Evolutionary conservation across 2,797 vertebrate species (phyloP).

Genomic region (Orestias chungarensis): DNA sequence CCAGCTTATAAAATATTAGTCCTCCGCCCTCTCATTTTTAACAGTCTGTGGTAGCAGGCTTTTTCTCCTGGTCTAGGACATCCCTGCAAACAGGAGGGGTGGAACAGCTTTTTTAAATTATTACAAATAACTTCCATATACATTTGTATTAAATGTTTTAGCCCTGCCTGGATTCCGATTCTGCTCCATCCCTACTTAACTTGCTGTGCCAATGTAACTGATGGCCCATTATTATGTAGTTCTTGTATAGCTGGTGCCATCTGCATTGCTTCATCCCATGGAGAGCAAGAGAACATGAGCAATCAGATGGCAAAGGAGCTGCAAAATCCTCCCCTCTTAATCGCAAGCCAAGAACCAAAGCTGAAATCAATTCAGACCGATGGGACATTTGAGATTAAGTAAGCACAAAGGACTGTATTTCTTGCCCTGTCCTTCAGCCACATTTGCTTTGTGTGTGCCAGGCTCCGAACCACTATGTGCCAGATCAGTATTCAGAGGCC

Average conservation of each 20-base stretch:
- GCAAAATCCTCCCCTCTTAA: conserved; percentile 47
- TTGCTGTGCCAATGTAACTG: conserved; percentile 12
- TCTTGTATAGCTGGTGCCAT: conserved; percentile 46
- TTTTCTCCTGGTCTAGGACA: neutral
- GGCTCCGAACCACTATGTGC: conserved; percentile 29
- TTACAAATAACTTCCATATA: conserved; percentile 1
- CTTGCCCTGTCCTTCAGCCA: conserved; percentile 55
- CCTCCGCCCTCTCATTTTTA: neutral
- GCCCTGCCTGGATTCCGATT: neutral
- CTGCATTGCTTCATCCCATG: conserved; percentile 26
- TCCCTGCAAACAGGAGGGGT: neutral
- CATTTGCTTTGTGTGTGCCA: conserved; percentile 45
- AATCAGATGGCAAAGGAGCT: conserved; percentile 64
- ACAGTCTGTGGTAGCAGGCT: neutral
- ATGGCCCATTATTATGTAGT: conserved; percentile 11
- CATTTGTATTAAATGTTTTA: neutral
- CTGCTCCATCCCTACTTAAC: neutral
- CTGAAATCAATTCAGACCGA: conserved; percentile 64
- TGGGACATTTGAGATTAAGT: conserved; percentile 63
- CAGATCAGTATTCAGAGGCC: conserved; percentile 51
- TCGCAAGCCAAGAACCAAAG: conserved; percentile 58
- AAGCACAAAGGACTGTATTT: conserved; percentile 57
- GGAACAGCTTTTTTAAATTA: neutral
- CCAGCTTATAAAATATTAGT: neutral
- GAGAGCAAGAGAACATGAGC: conserved; percentile 37